Conservation (phyloP, 1,140 invertebrate genomes). For the Littorina saxatilis region DNA sequence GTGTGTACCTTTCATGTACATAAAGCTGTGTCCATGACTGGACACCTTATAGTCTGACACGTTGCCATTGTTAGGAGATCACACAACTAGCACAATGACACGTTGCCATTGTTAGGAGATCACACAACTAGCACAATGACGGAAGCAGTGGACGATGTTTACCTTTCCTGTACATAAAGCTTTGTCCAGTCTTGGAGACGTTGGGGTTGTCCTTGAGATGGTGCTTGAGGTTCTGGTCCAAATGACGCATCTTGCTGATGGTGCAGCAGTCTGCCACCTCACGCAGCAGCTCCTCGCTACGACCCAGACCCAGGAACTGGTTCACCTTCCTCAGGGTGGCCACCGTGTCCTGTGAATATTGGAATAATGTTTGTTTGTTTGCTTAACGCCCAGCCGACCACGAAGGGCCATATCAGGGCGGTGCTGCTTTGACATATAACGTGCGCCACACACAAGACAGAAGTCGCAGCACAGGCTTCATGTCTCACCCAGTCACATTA, state of each 20-base stretch:
- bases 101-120: too few relatives aligned
- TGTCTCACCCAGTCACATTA: too few relatives aligned
- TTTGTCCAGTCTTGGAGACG: conserved; percentile 31
- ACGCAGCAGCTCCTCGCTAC: conserved; percentile 33
- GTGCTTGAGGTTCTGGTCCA: conserved; percentile 48
- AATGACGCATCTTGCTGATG: conserved; percentile 54
- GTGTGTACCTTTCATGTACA: background rate
- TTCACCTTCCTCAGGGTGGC: conserved; percentile 44
- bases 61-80: too few relatives aligned
- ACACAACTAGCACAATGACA: too few relatives aligned
- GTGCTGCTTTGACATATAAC: too few relatives aligned
- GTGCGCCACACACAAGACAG: too few relatives aligned
- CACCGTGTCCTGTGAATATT: conserved; percentile 40
- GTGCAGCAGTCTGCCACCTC: conserved; percentile 49
- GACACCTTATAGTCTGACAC: too few relatives aligned
- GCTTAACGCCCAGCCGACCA: too few relatives aligned
- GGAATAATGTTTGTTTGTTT: background rate
- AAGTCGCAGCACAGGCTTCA: too few relatives aligned
- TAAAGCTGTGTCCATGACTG: background rate
- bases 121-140: too few relatives aligned
- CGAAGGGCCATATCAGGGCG: too few relatives aligned
- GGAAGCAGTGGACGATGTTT: too few relatives aligned
- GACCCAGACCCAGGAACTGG: conserved; percentile 48
- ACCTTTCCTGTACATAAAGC: conserved; percentile 38
- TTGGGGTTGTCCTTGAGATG: conserved; percentile 7